Evolutionary conservation across 2,888 invertebrate genomes (phyloP).

Genomic region (Dioctria rufipes): DNA sequence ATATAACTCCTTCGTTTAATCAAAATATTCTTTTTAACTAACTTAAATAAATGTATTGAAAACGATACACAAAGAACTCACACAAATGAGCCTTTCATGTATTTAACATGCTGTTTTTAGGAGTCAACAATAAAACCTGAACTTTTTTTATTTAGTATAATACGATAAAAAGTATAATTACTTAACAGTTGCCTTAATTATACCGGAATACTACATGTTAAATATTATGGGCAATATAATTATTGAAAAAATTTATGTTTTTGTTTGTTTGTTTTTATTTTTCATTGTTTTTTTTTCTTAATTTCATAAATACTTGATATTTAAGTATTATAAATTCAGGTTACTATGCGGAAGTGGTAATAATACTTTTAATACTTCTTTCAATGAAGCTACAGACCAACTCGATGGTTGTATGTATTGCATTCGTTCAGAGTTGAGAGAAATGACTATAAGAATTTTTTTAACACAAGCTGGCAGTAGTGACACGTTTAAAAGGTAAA

Average conservation of each 20-base stretch:
- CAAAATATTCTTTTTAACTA: neutral
- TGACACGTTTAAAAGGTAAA: too few relatives aligned
- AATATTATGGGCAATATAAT: neutral
- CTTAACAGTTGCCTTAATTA: slow-evolving; percentile 58
- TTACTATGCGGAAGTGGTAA: too few relatives aligned
- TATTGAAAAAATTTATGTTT: neutral
- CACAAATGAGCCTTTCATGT: slow-evolving; percentile 57
- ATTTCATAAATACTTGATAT: too few relatives aligned
- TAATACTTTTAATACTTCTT: too few relatives aligned
- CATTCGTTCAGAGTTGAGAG: too few relatives aligned
- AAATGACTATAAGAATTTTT: too few relatives aligned
- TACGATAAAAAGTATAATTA: slow-evolving; percentile 37
- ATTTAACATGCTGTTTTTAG: slow-evolving; percentile 59
- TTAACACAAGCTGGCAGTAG: too few relatives aligned
- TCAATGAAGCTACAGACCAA: too few relatives aligned
- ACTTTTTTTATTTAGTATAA: slow-evolving; percentile 53
- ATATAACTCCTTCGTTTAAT: too few relatives aligned
- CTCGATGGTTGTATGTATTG: too few relatives aligned
- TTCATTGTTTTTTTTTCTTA: neutral
- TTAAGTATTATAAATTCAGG: too few relatives aligned
- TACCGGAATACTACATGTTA: slow-evolving; percentile 17
- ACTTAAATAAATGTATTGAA: slow-evolving; percentile 5
- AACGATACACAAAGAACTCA: slow-evolving; percentile 37
- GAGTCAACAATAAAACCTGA: slow-evolving; percentile 59
- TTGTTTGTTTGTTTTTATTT: neutral